Base-by-base conservation (phyloP, 2,797 vertebrate genomes). In the Schizopygopsis pylzovi region DNA sequence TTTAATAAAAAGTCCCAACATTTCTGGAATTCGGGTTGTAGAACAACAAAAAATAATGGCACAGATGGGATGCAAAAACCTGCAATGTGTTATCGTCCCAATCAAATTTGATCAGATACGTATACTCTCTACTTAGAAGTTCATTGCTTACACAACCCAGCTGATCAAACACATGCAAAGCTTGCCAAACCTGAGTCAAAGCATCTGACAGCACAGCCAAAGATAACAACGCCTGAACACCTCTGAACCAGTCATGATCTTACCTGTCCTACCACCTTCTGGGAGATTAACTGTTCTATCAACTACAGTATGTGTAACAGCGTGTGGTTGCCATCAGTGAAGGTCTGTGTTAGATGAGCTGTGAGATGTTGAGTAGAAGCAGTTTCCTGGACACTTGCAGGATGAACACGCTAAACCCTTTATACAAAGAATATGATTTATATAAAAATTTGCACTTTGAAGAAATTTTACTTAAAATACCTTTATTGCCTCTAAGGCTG, bases 91-190 rank as follows among this genome's bases (percentile, higher is more conserved):
- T 28, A 54, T 52, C 2, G 8, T 9, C 16, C 45, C 45, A 33
- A 76, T 76, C 28, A 37, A 22, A 76, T 76, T 54, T 76, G 47
- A 54, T 28, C 10, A 76, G 28, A 76, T 54, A 37, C 2, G 47
- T 4, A 54, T 22, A 22, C 28, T 76, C 52, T 37, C 52, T 78
- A n/a, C 37, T 59, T 59, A 16, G 16, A 59, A 41, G 10, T 61
- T 25, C 52, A 41, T 13, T 43, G 76, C 13, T 78, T 41, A 37
- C 49, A 52, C 18, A 54, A 15, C 18, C 49, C 49, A 77, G 73
- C 73, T 77, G 18, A 77, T 77, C 73, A 77, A 56, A 77, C 33
- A 77, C 49, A 76, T 54, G 73, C 18, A 39, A 56, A 56, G 28
- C 73, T 75, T 75, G 45, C 28, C 71, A 49, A 73, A 49, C 13